phyloP scores from a whole-genome alignment of 2,113 vertebrate genomes.

The Centrocercus urophasianus region DNA sequence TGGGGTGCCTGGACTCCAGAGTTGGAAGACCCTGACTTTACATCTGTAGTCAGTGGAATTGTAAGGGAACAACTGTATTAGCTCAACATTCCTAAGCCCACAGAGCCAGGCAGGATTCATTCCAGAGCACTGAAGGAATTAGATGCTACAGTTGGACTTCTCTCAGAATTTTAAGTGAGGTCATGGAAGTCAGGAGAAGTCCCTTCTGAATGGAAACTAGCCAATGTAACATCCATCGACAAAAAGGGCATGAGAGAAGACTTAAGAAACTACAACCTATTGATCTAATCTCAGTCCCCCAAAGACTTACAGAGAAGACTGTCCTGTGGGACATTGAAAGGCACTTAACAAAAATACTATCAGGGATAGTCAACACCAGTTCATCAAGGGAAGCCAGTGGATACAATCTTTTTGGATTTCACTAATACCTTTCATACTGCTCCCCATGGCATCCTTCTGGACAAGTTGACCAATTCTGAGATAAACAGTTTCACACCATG shows the following conservation, averaged over 20 bases:
- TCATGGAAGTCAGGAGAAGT: neutral
- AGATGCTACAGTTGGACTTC: neutral
- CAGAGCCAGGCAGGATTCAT: neutral
- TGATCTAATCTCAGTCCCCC: neutral
- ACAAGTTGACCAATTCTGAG: neutral
- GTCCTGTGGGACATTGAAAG: neutral
- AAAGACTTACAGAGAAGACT: neutral
- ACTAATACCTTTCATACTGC: neutral
- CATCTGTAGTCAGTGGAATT: neutral
- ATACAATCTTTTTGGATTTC: neutral
- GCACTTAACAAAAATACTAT: neutral
- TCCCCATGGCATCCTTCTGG: neutral
- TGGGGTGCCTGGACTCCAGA: neutral
- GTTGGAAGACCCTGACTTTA: neutral
- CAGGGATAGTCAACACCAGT: neutral
- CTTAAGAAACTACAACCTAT: neutral
- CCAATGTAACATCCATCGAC: neutral
- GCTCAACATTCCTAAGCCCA: neutral
- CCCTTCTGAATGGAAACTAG: neutral
- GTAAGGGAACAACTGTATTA: neutral
- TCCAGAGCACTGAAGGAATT: neutral
- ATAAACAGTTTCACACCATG: neutral
- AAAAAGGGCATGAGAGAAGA: neutral
- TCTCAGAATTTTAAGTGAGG: neutral
- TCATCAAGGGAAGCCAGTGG: neutral